Evolutionary conservation across 2,888 invertebrate genomes (phyloP), one percentile per base, ranked within the genome.

Genomic region (Patella depressa): DNA sequence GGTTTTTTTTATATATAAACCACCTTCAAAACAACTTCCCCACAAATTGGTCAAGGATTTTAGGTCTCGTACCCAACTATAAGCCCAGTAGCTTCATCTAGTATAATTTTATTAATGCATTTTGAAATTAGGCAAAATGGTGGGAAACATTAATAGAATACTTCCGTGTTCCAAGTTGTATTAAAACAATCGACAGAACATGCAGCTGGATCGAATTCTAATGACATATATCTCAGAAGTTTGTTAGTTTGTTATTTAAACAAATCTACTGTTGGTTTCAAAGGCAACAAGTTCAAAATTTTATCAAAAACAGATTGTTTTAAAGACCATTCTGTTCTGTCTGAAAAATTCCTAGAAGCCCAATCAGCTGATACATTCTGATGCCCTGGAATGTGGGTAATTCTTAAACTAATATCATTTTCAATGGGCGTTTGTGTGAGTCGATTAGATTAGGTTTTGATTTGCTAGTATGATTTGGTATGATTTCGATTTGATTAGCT

Each of bases 71-170:
- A n/a, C n/a, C n/a, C 81, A 45, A 81, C 55, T 14, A 83, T 4
- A 19, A 80, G 57, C 29, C 59, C 77, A 29, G 75, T 14, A 1
- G 79, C 73, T 45, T 75, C 3, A 71, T 82, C 80, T 24, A 57
- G 24, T 45, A 45, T 17, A 3, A 84, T 12, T 71, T 84, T 81
- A 74, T 78, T 74, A 11, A 84, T n/a, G 2, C 78, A 71, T 73
- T 71, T 72, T n/a, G 54, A 69, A 2, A 82, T 53, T 3, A 83
- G 53, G 72, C 82, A 80, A 72, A 82, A 84, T 77, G 83, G 83
- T 71, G 78, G 79, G 72, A 84, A 84, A 7, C n/a, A n/a, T n/a
- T 2, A n/a, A 53, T 80, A 80, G 53, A 71, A 34, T 12, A 45
- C 17, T 19, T 74, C 65, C 5, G 14, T 14, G 15, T n/a, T 54